Base-by-base conservation (phyloP, 2,888 invertebrate genomes). In the Diachrysia chrysitis region DNA sequence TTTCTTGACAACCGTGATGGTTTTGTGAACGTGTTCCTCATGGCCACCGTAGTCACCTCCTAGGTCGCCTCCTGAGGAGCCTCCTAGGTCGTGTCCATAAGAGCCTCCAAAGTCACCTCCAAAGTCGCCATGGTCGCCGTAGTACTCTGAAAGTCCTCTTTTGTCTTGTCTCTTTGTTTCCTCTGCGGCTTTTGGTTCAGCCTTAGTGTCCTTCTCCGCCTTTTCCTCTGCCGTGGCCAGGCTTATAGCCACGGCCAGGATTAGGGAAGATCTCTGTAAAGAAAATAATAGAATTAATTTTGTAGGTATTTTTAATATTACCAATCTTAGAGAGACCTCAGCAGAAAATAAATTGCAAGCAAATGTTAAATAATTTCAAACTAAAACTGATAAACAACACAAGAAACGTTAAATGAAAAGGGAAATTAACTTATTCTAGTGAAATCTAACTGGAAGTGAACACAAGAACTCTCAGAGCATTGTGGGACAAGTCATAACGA, bases 1-100 rank as follows among this genome's bases (percentile, higher is more conserved):
- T 75, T 97, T 97, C 87, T 97, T 98, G 61, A 97, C 93, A 59
- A 97, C 93, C 14, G 97, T 97, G 79, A 97, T 95, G 14, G 96
- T 96, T 90, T 97, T 97, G 78, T 80, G 78, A 37, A 95, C 95
- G 82, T 97, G 96, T 67, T 95, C 90, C 73, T 95, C 94, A 62
- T 91, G 85, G 63, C 89, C 78, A 78, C 78, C 67, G 21, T 37
- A 54, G 61, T 42, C n/a, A n/a, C 60, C 72, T 42, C 85, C 87
- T 17, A 79, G 84, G 55, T 69, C 78, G 37, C 84, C 83, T 32
- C 84, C 85, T 10, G 79, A 81, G 23, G 83, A 81, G 9, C 85
- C 83, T 14, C 82, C 81, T n/a, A 69, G 74, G 55, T 73, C 85
- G 56, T 86, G 85, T 42, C 87, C 89, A 7, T 63, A 79, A 35